These are phyloP conservation scores for Omphaloscelis lunosa DNA, from an alignment of 2,888 invertebrate species.

Conservation along the genomic window DNA sequence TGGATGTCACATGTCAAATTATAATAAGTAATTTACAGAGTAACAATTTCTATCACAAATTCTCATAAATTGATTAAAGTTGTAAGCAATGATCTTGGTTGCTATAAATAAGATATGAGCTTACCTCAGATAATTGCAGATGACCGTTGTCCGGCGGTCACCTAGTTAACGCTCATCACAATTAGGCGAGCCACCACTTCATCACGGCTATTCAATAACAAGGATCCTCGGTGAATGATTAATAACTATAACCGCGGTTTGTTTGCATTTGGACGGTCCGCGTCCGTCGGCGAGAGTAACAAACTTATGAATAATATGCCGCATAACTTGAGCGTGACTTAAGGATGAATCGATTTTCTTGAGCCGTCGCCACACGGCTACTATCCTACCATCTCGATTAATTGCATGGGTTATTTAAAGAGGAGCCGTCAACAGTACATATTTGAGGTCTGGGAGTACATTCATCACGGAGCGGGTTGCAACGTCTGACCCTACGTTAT, in stretches of 20 bases:
- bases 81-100: background rate
- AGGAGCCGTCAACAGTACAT: constrained; percentile 84
- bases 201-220: constrained; percentile 87
- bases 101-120: constrained; percentile 23
- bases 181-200: constrained; percentile 86
- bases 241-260: constrained; percentile 84
- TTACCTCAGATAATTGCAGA: constrained; percentile 72
- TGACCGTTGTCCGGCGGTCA: constrained; percentile 77
- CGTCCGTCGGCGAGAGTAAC: constrained; percentile 80
- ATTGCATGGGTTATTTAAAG: constrained; percentile 87
- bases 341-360: constrained; percentile 83
- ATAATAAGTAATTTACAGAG: constrained; percentile 46
- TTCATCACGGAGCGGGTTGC: constrained; percentile 88
- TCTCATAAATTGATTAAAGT: constrained; percentile 13
- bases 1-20: constrained; percentile 43
- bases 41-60: constrained; percentile 29
- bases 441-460: constrained; percentile 89
- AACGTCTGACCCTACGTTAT: constrained; percentile 89
- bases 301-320: constrained; percentile 88
- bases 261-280: constrained; percentile 85
- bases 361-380: constrained; percentile 72
- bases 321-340: constrained; percentile 78
- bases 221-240: constrained; percentile 85
- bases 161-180: constrained; percentile 84
- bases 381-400: constrained; percentile 76